Percentiles rank a stretch among this genome's conserved stretches.
Conservation (phyloP, 2,797 vertebrate species). For the Brachymystax lenok region DNA sequence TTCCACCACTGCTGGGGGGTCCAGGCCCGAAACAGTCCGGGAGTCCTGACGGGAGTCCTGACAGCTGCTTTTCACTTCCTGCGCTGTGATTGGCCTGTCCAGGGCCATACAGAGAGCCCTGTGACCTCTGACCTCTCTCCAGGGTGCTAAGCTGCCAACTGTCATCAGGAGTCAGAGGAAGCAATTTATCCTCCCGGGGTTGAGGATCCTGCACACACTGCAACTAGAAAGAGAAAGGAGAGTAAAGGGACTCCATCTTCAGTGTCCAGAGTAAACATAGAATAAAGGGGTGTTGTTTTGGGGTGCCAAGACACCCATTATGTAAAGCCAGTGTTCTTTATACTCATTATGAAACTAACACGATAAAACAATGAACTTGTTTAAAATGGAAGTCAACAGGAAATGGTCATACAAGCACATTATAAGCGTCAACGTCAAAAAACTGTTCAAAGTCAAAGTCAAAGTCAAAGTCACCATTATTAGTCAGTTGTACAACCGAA, state of each 20-base stretch:
- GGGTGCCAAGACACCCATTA: background rate
- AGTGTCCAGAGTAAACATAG: background rate
- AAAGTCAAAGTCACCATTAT: too few relatives aligned
- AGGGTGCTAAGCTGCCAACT: slow-evolving; percentile 54
- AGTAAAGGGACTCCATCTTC: background rate
- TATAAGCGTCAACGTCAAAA: background rate
- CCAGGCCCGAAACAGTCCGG: background rate
- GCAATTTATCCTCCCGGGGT: slow-evolving; percentile 54
- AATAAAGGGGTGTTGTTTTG: background rate
- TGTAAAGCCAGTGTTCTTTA: background rate
- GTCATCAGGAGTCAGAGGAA: slow-evolving; percentile 57
- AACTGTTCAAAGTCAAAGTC: too few relatives aligned
- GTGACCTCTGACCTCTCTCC: slow-evolving; percentile 45
- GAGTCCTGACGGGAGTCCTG: slow-evolving; percentile 8
- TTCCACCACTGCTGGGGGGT: slow-evolving; percentile 6
- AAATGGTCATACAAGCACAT: background rate
- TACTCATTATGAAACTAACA: background rate
- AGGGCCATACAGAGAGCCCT: slow-evolving; percentile 34
- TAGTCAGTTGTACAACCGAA: too few relatives aligned
- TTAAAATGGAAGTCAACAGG: background rate
- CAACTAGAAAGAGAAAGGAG: slow-evolving; percentile 3
- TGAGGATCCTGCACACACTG: slow-evolving; percentile 43
- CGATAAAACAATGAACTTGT: background rate
- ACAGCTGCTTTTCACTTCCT: slow-evolving; percentile 43
- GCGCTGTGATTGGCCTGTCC: slow-evolving; percentile 35